These are phyloP conservation scores for Acanthisitta chloris DNA, from an alignment of 2,113 vertebrate species.

Conservation along the genomic window DNA sequence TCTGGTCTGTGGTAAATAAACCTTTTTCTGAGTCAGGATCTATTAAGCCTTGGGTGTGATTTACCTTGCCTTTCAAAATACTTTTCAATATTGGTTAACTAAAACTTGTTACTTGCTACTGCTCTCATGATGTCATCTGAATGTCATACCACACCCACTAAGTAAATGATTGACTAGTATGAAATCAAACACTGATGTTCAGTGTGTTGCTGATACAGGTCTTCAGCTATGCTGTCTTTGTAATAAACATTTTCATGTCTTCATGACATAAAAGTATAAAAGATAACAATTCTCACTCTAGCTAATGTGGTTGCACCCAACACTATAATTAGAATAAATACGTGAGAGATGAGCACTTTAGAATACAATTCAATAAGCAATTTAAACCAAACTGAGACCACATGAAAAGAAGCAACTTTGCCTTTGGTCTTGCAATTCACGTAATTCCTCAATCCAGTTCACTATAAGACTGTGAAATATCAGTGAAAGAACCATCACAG, in stretches of 20 bases:
- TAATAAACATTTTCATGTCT: not conserved
- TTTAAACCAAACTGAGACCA: not conserved
- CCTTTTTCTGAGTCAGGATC: not conserved
- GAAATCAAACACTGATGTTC: not conserved
- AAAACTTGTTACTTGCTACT: not conserved
- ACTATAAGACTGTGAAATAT: not conserved
- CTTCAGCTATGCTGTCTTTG: not conserved
- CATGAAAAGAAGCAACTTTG: not conserved
- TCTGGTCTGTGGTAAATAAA: not conserved
- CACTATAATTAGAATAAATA: not conserved
- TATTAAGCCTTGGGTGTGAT: not conserved
- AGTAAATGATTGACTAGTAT: not conserved
- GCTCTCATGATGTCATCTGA: not conserved
- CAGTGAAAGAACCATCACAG: not conserved
- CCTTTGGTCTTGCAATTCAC: not conserved
- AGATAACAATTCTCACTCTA: not conserved
- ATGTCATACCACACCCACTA: not conserved
- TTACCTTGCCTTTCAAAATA: not conserved
- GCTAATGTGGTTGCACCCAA: not conserved
- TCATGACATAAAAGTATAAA: not conserved
- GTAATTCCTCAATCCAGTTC: not conserved
- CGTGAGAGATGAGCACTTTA: not conserved
- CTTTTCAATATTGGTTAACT: not conserved
- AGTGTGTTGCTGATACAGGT: not conserved
- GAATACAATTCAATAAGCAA: not conserved